Percentiles rank a stretch among this genome's conserved stretches.
These are phyloP conservation scores for Smittia aterrima DNA, from an alignment of 2,888 invertebrate species.

Conservation along the genomic window DNA sequence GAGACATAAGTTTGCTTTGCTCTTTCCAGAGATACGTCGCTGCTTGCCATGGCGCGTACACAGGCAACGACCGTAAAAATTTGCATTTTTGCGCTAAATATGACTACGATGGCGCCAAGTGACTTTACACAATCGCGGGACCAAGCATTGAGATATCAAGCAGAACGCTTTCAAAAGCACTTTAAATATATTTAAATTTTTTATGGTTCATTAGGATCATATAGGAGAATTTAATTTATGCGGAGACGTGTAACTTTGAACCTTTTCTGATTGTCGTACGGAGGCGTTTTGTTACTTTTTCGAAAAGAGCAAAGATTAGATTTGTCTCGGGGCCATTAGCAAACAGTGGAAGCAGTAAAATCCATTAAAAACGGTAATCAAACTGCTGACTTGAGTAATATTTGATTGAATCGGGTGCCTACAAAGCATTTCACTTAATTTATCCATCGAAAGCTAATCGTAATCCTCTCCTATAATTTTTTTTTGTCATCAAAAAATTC, in stretches of 20 bases:
- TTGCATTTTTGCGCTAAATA: constrained; percentile 16
- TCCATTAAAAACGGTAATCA: neutral
- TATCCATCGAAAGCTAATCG: neutral
- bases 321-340: neutral
- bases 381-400: neutral
- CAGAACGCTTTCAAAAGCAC: neutral
- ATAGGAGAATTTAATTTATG: neutral
- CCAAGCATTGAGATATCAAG: neutral
- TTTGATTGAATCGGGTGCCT: too few species aligned
- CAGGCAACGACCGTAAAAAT: neutral
- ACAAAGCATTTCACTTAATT: neutral
- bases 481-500: neutral
- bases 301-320: neutral
- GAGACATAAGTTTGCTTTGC: neutral
- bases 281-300: neutral
- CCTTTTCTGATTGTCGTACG: neutral
- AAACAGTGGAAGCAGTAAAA: neutral
- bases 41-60: neutral
- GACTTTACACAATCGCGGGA: constrained; percentile 5
- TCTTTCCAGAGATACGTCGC: neutral
- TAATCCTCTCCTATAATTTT: too few species aligned
- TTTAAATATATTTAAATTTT: constrained; percentile 5
- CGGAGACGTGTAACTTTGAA: neutral
- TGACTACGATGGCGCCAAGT: constrained; percentile 10
- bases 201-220: constrained; percentile 5